Percentiles rank a stretch among this genome's conserved stretches.
Evolutionary conservation across 2,797 vertebrate species (phyloP).

Genomic region (Oophaga sylvatica): DNA sequence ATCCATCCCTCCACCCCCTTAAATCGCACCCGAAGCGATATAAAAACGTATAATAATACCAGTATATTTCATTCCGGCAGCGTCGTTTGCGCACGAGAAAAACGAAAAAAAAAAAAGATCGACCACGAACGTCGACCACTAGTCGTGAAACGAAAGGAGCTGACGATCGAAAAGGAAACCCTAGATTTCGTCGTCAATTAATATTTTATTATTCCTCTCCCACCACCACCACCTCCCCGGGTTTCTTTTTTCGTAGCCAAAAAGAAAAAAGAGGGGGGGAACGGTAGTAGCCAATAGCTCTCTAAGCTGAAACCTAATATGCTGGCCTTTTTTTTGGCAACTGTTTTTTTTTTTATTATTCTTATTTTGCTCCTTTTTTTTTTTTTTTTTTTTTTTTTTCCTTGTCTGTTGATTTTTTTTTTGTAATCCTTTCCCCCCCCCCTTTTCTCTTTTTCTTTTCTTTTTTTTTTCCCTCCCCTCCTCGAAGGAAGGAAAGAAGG

Average conservation of each 20-base stretch:
- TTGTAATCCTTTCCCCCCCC: conserved; percentile 84
- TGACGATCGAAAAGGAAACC: neutral
- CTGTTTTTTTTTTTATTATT: conserved; percentile 92
- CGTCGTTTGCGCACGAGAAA: neutral
- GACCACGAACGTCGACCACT: neutral
- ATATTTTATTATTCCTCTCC: conserved; percentile 68
- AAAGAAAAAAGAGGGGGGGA: conserved; percentile 59
- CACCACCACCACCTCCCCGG: no score
- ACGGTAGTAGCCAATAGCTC: conserved; percentile 79
- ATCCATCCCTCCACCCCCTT: conserved; percentile 58
- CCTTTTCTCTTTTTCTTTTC: conserved; percentile 77
- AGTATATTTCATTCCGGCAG: neutral
- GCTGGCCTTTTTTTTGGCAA: conserved; percentile 94
- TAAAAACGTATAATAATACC: conserved; percentile 9
- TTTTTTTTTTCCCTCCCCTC: conserved; percentile 85
- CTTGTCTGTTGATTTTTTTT: conserved; percentile 82
- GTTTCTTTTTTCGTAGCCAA: neutral
- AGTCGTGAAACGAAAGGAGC: neutral
- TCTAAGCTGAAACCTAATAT: conserved; percentile 98
- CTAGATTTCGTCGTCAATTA: conserved; percentile 54
- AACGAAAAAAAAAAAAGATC: neutral
- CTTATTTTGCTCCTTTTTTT: no score
- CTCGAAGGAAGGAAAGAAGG: conserved; percentile 82
- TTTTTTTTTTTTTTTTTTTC: conserved; percentile 81
- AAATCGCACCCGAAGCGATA: conserved; percentile 50